Evolutionary conservation across 2,797 vertebrate genomes (phyloP), one percentile per base, ranked within the genome.

Genomic region (Ammospiza maritima): DNA sequence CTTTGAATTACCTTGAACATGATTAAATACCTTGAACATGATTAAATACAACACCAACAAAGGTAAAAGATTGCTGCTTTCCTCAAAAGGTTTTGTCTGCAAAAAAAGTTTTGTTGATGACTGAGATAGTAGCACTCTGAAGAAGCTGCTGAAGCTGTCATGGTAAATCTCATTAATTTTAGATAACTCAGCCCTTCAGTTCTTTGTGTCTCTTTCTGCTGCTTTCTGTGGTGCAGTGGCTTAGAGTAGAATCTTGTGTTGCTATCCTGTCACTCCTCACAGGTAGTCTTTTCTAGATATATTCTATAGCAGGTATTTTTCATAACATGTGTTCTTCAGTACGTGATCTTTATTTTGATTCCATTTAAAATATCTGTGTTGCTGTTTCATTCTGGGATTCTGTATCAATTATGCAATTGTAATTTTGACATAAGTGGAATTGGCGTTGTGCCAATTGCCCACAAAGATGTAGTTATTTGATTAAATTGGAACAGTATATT

Each of bases 1-100:
- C 90, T 95, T 83, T 81, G 66, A 88, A 75, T 90, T 90, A 90
- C 76, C 90, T 94, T 88, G 80, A 83, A 44, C 36, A 56, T 87
- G 57, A 79, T 87, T 88, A 87, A 89, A 71, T 86, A 85, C 56
- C 60, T 80, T 83, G 51, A 75, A 42, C 61, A 65, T 86, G 74
- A 88, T 85, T 92, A 83, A 94, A 57, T 77, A 75, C 76, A 94
- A 3, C 58, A 81, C 50, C n/a, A 50, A 70, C 85, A 79, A 83
- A 84, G 23, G 36, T 85, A 92, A 74, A 69, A 84, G 85, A 73
- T 56, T 78, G 80, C 83, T 87, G 70, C 42, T 93, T 61, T 88
- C 64, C 79, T 90, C 73, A 85, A 56, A 75, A 54, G 72, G 23
- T 66, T 95, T 91, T 88, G 48, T 88, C 58, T 66, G 65, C 40